Base-by-base conservation (phyloP, 2,797 vertebrate species). In the Protonibea diacanthus region DNA sequence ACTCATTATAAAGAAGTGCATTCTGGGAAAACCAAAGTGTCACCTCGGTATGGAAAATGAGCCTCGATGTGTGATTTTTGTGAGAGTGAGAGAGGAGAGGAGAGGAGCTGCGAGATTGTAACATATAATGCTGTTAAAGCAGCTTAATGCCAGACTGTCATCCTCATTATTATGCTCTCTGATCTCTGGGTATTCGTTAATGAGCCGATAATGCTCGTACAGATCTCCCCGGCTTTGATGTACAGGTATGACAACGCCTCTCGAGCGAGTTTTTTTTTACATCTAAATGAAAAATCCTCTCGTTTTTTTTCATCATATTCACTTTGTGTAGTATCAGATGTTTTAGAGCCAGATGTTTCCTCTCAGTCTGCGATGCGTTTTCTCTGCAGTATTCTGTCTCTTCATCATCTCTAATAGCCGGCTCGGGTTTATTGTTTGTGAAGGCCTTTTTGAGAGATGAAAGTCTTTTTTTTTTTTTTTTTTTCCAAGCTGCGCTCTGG, bases 121-220 rank as follows among this genome's bases (percentile, higher is more conserved):
- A 74, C 14, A 53, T 80, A 71, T 88, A 86, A 85, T 85, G 48
- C 80, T 74, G 76, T 87, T 88, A 91, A 91, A 91, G 2, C 81
- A 71, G 86, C 86, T 91, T 91, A 91, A 87, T 59, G 63, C 75
- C 83, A 84, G 78, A 29, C 86, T 87, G 85, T 89, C 83, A 72
- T 74, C 78, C 72, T 89, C 75, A 85, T 91, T 91, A 83, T 64
- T 76, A 47, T 62, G 71, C 40, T 78, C 84, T 92, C 27, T 93
- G 89, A 92, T 92, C 88, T 92, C 72, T 5, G 52, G 62, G 68
- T 76, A 63, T 82, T 85, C 8, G 48, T 76, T 93, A 91, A 92
- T 87, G 84, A 92, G 87, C 74, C 67, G 89, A 84, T 89, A 89
- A 93, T 81, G 66, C 87, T 88, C 82, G 77, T 65, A 85, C 77